Conservation (phyloP, 1,140 invertebrate species). For the Tigriopus japonicus region DNA sequence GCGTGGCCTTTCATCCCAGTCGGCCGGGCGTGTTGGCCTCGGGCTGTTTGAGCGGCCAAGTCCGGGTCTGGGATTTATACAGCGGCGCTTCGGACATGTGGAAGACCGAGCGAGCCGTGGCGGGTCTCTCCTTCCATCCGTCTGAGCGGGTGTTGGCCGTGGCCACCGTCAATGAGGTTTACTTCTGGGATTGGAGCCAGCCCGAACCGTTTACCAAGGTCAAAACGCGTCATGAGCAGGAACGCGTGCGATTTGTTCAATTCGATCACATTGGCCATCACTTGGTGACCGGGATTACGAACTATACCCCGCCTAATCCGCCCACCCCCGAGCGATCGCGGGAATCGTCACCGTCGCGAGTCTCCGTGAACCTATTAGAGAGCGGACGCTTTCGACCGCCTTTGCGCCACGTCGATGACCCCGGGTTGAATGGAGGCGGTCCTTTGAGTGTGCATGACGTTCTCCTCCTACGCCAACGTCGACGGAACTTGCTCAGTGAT, state of each 20-base stretch:
- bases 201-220: conserved; percentile 47
- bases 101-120: conserved; percentile 51
- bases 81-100: conserved; percentile 71
- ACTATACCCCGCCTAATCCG: conserved; percentile 25
- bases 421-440: background rate
- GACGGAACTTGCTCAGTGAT: background rate
- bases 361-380: background rate
- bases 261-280: conserved; percentile 63
- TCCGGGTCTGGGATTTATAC: conserved; percentile 72
- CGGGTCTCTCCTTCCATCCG: conserved; percentile 70
- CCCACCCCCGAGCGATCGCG: background rate
- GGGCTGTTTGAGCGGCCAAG: conserved; percentile 71
- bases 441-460: too few relatives aligned
- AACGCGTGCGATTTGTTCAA: conserved; percentile 46
- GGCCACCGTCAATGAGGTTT: conserved; percentile 60
- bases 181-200: conserved; percentile 76
- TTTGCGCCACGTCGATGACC: background rate
- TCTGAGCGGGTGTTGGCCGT: conserved; percentile 58
- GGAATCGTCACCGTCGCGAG: background rate
- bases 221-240: background rate
- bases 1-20: conserved; percentile 69
- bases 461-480: too few relatives aligned
- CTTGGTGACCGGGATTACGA: conserved; percentile 65
- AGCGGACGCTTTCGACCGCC: background rate
- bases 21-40: conserved; percentile 45